phyloP scores from a whole-genome alignment of 2,888 invertebrate genomes.

The Callyntrura sp. region DNA sequence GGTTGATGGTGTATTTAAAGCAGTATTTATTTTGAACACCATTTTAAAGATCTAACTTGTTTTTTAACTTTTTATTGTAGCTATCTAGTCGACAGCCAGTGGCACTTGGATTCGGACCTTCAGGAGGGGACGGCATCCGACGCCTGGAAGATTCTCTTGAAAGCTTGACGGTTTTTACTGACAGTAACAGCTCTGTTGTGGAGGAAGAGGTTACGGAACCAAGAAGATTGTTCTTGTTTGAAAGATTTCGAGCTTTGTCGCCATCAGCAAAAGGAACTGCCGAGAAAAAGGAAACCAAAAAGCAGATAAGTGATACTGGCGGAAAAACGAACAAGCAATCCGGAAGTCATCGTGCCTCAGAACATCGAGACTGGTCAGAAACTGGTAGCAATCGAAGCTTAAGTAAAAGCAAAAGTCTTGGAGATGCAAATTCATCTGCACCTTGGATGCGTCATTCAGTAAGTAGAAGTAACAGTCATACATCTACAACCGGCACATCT shows the following conservation, averaged over 20 bases:
- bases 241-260: constrained; percentile 67
- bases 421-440: constrained; percentile 71
- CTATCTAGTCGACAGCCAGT: constrained; percentile 84
- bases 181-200: constrained; percentile 77
- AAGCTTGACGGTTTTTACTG: constrained; percentile 77
- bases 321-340: background rate
- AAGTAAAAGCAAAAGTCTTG: constrained; percentile 76
- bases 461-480: constrained; percentile 79
- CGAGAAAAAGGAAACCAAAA: constrained; percentile 45
- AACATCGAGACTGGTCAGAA: constrained; percentile 66
- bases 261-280: constrained; percentile 6
- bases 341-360: constrained; percentile 46
- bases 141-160: constrained; percentile 76
- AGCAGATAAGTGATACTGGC: constrained; percentile 34
- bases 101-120: constrained; percentile 77
- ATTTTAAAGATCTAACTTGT: no score
- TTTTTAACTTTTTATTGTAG: constrained; percentile 62
- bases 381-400: constrained; percentile 47
- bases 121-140: constrained; percentile 59
- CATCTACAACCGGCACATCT: constrained; percentile 68
- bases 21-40: no score
- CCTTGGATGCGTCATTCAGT: constrained; percentile 75
- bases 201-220: constrained; percentile 74
- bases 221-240: constrained; percentile 71
- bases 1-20: no score